phyloP scores from a whole-genome alignment of 2,797 vertebrate genomes.

The Pteropus rufus region DNA sequence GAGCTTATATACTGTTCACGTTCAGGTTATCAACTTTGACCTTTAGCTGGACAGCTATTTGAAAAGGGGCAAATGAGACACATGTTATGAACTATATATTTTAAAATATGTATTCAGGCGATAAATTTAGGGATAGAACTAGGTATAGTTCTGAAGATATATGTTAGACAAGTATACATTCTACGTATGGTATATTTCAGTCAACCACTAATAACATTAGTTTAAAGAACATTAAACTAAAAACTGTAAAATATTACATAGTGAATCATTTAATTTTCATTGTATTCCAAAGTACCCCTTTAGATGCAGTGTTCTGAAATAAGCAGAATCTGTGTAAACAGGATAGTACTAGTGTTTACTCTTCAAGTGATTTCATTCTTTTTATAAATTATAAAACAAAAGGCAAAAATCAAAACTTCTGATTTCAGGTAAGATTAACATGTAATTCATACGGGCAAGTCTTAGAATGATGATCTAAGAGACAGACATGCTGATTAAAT shows the following conservation, averaged over 20 bases:
- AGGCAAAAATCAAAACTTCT: neutral
- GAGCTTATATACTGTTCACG: neutral
- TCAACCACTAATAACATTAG: neutral
- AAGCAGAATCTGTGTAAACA: neutral
- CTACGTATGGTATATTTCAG: neutral
- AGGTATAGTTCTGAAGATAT: neutral
- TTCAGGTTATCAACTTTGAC: neutral
- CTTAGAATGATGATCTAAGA: conserved; percentile 12
- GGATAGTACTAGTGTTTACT: neutral
- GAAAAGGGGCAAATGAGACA: neutral
- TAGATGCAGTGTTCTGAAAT: neutral
- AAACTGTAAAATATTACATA: neutral
- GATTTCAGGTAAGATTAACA: neutral
- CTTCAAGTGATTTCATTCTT: neutral
- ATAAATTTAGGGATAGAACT: neutral
- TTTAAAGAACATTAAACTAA: neutral
- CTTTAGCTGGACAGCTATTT: neutral
- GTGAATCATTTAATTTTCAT: neutral
- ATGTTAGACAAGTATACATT: neutral
- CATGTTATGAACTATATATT: neutral
- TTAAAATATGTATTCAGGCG: neutral
- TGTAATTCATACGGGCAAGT: neutral
- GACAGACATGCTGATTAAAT: conserved; percentile 32
- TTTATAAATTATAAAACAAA: neutral
- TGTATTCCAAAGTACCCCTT: neutral